phyloP scores from a whole-genome alignment of 2,797 vertebrate genomes.

The Epinephelus coioides region DNA sequence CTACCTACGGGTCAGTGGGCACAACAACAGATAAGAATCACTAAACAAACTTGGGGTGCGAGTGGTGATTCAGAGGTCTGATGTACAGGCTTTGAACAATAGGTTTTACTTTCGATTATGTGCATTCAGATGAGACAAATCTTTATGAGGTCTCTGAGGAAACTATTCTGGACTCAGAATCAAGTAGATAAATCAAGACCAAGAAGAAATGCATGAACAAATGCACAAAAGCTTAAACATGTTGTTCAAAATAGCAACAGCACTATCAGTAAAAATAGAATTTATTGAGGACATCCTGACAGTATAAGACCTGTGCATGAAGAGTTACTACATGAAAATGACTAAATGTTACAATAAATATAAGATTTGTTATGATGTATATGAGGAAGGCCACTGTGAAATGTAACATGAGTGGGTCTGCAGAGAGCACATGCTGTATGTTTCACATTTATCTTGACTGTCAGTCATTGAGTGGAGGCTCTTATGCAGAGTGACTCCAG shows the following conservation, averaged over 20 bases:
- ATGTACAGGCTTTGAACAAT: not conserved
- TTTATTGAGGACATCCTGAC: not conserved
- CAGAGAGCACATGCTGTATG: constrained; percentile 8
- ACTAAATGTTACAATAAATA: not conserved
- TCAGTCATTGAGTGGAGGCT: constrained; percentile 45
- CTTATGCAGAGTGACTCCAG: constrained; percentile 48
- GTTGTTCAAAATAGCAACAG: not conserved
- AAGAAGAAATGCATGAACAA: not conserved
- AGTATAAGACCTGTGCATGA: not conserved
- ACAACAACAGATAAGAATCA: not conserved
- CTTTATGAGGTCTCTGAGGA: not conserved
- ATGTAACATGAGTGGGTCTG: not conserved
- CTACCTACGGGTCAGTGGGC: not conserved
- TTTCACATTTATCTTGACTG: constrained; percentile 35
- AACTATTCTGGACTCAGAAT: not conserved
- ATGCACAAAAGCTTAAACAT: not conserved
- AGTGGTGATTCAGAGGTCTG: not conserved
- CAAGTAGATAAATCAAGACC: not conserved
- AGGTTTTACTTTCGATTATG: not conserved
- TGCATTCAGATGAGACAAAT: not conserved
- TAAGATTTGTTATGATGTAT: not conserved
- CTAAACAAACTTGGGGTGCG: no score
- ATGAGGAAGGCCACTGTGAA: not conserved
- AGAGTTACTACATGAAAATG: not conserved
- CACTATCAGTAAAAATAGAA: not conserved